These are phyloP conservation scores for Polyergus mexicanus DNA, from an alignment of 1,140 invertebrate genomes.

Conservation along the genomic window DNA sequence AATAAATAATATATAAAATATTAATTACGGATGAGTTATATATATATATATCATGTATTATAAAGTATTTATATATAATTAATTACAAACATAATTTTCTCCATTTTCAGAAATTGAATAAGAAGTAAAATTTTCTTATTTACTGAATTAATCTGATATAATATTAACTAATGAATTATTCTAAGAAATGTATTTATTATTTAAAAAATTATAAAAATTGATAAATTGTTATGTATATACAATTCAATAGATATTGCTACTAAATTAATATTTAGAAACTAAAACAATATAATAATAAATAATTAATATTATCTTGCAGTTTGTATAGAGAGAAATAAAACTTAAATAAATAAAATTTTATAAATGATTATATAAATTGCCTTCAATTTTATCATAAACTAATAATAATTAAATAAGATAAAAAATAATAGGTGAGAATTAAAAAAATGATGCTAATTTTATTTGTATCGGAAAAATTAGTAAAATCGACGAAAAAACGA, in stretches of 20 bases:
- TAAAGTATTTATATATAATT: background rate
- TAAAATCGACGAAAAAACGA: background rate
- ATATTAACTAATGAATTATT: background rate
- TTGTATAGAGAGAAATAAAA: background rate
- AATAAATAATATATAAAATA: background rate
- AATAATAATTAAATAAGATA: background rate
- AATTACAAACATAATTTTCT: background rate
- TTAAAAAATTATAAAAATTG: background rate
- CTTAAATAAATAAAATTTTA: background rate
- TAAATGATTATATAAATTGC: slow-evolving; percentile 25
- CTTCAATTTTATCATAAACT: background rate
- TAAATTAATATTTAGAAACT: background rate
- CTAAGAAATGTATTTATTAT: background rate
- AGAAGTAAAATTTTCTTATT: background rate
- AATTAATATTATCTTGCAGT: background rate
- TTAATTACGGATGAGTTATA: background rate
- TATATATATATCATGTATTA: background rate
- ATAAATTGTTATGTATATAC: background rate
- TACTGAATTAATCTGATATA: background rate
- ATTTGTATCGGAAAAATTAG: background rate
- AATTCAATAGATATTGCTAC: background rate
- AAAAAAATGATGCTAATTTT: slow-evolving; percentile 31
- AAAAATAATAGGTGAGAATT: background rate
- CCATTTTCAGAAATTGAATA: background rate
- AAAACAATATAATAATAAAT: background rate